phyloP scores from a whole-genome alignment of 2,113 vertebrate species.

The Probosciger aterrimus region DNA sequence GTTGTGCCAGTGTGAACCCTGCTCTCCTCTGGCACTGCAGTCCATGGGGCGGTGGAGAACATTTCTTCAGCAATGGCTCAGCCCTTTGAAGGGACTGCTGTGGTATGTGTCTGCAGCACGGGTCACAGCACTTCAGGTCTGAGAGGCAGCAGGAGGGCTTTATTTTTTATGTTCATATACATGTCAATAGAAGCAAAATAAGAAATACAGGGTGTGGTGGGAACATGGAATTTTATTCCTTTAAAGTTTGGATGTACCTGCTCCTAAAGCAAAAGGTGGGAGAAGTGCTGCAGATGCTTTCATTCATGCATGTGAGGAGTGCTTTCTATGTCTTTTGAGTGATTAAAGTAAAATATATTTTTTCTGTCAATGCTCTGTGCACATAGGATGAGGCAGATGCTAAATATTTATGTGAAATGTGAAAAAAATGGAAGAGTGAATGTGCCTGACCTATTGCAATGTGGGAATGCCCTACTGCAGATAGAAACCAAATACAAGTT shows the following conservation, averaged over 20 bases:
- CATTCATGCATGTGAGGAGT: neutral
- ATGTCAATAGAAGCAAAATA: neutral
- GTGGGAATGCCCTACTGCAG: neutral
- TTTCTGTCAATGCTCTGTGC: neutral
- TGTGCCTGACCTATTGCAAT: neutral
- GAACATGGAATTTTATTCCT: neutral
- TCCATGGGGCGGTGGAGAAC: neutral
- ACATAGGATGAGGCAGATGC: neutral
- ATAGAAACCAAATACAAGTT: neutral
- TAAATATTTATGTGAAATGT: neutral
- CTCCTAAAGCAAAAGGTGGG: neutral
- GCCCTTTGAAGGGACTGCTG: constrained; percentile 67
- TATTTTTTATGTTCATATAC: neutral
- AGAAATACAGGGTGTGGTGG: neutral
- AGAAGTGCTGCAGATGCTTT: neutral
- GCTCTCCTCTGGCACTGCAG: neutral
- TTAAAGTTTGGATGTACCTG: neutral
- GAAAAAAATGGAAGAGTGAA: neutral
- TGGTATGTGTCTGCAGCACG: neutral
- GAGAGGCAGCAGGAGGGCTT: neutral
- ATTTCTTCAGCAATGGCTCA: neutral
- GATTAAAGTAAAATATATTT: rapidly evolving
- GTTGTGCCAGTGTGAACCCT: neutral
- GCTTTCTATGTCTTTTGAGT: neutral
- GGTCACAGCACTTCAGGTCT: neutral